phyloP scores from a whole-genome alignment of 2,888 invertebrate species.

The Heliconius erato region DNA sequence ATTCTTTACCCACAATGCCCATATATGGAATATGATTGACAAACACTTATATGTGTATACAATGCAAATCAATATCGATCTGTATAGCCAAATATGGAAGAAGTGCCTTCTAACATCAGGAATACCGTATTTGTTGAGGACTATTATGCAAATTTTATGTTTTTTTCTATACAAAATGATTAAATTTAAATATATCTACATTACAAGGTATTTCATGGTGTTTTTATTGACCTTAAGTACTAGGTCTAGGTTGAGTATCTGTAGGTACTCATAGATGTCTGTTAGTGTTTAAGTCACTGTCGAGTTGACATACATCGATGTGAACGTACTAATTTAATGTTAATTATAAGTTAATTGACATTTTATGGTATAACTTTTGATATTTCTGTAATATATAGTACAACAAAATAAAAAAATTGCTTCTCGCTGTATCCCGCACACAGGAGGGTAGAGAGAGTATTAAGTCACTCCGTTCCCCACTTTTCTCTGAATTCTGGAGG shows the following conservation, averaged over 20 bases:
- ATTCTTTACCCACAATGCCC: slow-evolving; percentile 1
- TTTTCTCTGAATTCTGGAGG: no score
- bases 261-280: not conserved
- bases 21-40: not conserved
- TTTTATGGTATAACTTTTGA: not conserved
- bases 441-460: no score
- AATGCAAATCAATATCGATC: not conserved
- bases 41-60: not conserved
- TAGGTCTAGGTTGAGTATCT: not conserved
- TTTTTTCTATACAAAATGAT: not conserved
- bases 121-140: not conserved
- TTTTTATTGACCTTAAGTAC: not conserved
- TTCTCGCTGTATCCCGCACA: no score
- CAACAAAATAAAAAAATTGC: no score
- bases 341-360: not conserved
- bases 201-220: not conserved
- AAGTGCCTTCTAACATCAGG: not conserved
- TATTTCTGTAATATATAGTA: no score
- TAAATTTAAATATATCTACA: not conserved
- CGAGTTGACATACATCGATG: not conserved
- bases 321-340: not conserved
- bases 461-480: no score
- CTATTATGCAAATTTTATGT: not conserved
- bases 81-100: not conserved
- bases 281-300: not conserved